Evolutionary conservation across 2,888 invertebrate genomes (phyloP).

Genomic region (Drosophila nigritarsus): DNA sequence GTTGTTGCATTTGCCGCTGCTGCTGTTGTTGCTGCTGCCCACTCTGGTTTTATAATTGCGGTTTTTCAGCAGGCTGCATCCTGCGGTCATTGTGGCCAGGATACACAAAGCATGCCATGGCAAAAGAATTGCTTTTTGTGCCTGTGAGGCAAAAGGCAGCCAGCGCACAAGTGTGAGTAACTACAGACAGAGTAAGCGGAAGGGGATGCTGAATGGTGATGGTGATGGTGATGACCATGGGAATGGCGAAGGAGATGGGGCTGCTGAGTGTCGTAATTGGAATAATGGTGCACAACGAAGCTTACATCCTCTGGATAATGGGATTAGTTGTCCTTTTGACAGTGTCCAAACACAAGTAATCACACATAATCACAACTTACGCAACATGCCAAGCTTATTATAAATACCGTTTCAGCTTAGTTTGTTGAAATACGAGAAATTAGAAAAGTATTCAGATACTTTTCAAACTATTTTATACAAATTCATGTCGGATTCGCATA

Average conservation of each 20-base stretch:
- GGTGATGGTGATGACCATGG: not conserved
- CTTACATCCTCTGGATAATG: conserved; percentile 54
- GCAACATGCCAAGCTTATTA: not conserved
- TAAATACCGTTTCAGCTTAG: not conserved
- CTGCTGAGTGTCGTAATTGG: conserved; percentile 46
- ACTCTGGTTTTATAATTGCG: conserved; percentile 73
- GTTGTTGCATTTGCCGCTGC: not conserved
- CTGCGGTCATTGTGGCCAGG: conserved; percentile 72
- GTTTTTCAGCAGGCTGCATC: conserved; percentile 66
- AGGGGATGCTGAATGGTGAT: not conserved
- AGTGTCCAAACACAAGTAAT: conserved; percentile 17
- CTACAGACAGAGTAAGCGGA: not conserved
- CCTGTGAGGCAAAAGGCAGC: conserved; percentile 19
- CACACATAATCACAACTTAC: conserved; percentile 20
- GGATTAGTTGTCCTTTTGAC: conserved; percentile 28
- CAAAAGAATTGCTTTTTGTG: conserved; percentile 55
- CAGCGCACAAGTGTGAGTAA: conserved; percentile 4
- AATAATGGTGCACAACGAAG: conserved; percentile 53
- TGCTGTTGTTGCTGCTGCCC: conserved; percentile 1
- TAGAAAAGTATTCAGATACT: not conserved
- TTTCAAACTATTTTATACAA: not conserved
- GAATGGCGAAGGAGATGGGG: not conserved
- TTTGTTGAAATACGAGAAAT: not conserved
- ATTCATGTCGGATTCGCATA: not conserved
- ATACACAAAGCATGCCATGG: conserved; percentile 46